Base-by-base conservation (phyloP, 2,888 invertebrate genomes). In the Apoda limacodes region DNA sequence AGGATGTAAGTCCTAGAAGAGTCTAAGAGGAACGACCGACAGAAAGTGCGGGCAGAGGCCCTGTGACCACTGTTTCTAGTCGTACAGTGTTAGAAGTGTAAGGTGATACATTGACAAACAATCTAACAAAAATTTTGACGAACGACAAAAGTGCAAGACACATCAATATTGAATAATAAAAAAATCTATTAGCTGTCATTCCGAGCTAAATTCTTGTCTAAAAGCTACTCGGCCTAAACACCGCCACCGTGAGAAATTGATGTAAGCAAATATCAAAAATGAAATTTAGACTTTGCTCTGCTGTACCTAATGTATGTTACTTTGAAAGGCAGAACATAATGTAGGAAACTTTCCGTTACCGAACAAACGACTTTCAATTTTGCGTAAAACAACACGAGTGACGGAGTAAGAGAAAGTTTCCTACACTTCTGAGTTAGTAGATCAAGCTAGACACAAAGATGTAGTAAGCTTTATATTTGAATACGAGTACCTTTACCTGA, bases 281-380 rank as follows among this genome's bases (percentile, higher is more conserved):
- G 81, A 81, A 76, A 80, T 81, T 82, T 81, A 82, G 81, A 82
- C 82, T 70, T 61, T 69, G 76, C 78, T 81, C 80, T 78, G 76
- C 74, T 51, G 57, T 53, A 56, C 62, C 64, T 67, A 62, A 59
- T 60, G 47, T 51, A 55, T 51, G 54, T 50, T 55, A 57, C 39
- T 59, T 17, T 17, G 60, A 48, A 59, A 60, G 60, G 71, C 78
- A 78, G 76, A 78, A 75, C 72, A 57, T 5, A 17, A 17, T 7
- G 17, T 7, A 7, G 17, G 7, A 17, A 17, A 17, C 5, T 17
- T 17, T 17, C 7, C 17, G 7, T 17, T 6, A 17, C 5, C 7
- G 5, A 17, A 17, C 17, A 7, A 17, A 7, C 7, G 5, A 6
- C 17, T 17, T 17, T 17, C 17, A 17, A 17, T 7, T 17, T 5